Conservation (phyloP, 2,888 invertebrate genomes). For the Dynastes hyllus region DNA sequence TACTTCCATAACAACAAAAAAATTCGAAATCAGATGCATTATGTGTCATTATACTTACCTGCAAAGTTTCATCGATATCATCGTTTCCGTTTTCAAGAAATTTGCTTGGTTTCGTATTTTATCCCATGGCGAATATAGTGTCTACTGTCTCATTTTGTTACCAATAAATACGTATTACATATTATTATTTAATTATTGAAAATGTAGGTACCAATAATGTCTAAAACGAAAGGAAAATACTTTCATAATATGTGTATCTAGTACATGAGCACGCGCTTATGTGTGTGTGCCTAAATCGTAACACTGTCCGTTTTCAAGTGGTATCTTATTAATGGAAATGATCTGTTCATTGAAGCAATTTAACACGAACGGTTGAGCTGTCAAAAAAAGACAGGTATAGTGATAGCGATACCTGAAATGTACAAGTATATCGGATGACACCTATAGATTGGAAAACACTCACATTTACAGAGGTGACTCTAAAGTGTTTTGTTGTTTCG, state of each 20-base stretch:
- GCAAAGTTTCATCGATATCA: too few relatives aligned
- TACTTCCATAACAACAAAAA: too few relatives aligned
- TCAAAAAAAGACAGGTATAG: slow-evolving; percentile 63
- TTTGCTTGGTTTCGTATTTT: too few relatives aligned
- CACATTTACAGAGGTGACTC: slow-evolving; percentile 38
- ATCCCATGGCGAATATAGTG: too few relatives aligned
- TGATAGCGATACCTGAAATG: slow-evolving; percentile 63
- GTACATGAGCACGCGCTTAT: slow-evolving; percentile 1
- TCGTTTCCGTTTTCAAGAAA: too few relatives aligned
- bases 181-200: too few relatives aligned
- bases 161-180: too few relatives aligned
- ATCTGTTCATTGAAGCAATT: slow-evolving; percentile 66
- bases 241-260: not conserved
- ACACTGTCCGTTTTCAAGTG: slow-evolving; percentile 40
- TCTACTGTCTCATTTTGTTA: too few relatives aligned
- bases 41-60: too few relatives aligned
- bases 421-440: slow-evolving; percentile 52
- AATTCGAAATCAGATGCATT: too few relatives aligned
- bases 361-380: slow-evolving; percentile 66
- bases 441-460: slow-evolving; percentile 43
- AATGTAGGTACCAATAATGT: too few relatives aligned
- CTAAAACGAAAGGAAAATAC: too few relatives aligned
- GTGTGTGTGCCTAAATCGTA: slow-evolving; percentile 32
- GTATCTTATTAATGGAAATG: slow-evolving; percentile 55
- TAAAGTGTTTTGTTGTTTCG: slow-evolving; percentile 24